These are phyloP conservation scores for Tiliacea citrago DNA, from an alignment of 2,888 invertebrate species.

Conservation along the genomic window DNA sequence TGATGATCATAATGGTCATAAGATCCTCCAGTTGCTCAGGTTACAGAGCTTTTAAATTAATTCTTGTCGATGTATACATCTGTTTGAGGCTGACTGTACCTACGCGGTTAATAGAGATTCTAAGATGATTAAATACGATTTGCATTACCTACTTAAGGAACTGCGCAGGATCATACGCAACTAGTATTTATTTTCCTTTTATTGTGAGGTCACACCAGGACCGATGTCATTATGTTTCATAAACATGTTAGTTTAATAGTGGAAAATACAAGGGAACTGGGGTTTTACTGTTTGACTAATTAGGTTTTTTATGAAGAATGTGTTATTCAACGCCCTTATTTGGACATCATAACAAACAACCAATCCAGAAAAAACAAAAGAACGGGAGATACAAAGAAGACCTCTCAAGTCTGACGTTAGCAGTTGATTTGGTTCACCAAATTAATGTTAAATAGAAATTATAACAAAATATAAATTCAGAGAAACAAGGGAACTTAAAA, in stretches of 20 bases:
- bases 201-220: constrained; percentile 18
- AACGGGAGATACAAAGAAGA: neutral
- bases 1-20: too few species aligned
- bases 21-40: too few species aligned
- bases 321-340: neutral
- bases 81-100: neutral
- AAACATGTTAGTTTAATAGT: constrained; percentile 22
- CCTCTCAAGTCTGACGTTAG: neutral
- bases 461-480: neutral
- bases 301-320: constrained; percentile 30
- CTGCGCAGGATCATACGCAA: constrained; percentile 5
- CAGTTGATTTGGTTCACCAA: neutral
- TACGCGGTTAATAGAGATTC: neutral
- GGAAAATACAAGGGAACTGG: neutral
- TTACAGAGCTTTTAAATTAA: neutral
- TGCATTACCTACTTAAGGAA: neutral
- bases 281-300: constrained; percentile 28
- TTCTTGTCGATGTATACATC: neutral
- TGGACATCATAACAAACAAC: neutral
- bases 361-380: neutral
- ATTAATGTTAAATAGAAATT: neutral
- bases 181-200: constrained; percentile 45
- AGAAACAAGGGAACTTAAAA: neutral
- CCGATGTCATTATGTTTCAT: constrained; percentile 7
- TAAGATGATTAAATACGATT: constrained; percentile 1